These are phyloP conservation scores for Syrrhaptes paradoxus DNA, from an alignment of 2,113 vertebrate genomes.

Conservation along the genomic window DNA sequence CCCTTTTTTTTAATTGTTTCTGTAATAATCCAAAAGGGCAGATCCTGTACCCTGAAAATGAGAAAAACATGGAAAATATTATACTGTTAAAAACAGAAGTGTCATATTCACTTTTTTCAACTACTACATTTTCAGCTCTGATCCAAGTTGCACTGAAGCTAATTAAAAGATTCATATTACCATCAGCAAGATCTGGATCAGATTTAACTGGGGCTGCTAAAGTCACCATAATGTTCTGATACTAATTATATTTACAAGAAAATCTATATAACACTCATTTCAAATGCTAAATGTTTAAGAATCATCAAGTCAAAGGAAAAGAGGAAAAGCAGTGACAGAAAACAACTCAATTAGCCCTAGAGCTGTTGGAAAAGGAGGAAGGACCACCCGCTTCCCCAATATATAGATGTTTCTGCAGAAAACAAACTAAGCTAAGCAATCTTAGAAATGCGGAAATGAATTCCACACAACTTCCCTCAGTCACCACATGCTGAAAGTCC, in stretches of 20 bases:
- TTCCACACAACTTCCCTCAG: conserved; percentile 51
- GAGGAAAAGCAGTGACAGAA: neutral
- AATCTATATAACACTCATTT: neutral
- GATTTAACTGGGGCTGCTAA: neutral
- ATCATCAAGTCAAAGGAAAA: neutral
- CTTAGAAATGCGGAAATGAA: conserved; percentile 45
- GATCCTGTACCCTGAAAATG: neutral
- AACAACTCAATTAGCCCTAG: neutral
- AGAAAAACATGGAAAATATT: neutral
- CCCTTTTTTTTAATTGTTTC: neutral
- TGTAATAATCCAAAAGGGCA: neutral
- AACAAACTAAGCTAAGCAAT: conserved; percentile 4
- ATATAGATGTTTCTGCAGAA: neutral
- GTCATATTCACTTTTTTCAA: neutral
- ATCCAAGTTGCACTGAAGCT: neutral
- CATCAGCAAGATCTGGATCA: neutral
- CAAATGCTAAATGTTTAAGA: neutral
- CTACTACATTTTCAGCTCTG: neutral
- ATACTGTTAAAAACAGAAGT: neutral
- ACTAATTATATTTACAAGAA: conserved; percentile 13
- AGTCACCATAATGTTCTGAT: neutral
- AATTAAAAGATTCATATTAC: conserved; percentile 22
- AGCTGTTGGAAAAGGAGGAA: neutral
- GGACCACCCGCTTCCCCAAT: neutral
- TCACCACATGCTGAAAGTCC: conserved; percentile 20